Percentiles rank a stretch among this genome's conserved stretches.
Evolutionary conservation across 2,797 vertebrate genomes (phyloP).

Genomic region (Fistularia tabacaria): DNA sequence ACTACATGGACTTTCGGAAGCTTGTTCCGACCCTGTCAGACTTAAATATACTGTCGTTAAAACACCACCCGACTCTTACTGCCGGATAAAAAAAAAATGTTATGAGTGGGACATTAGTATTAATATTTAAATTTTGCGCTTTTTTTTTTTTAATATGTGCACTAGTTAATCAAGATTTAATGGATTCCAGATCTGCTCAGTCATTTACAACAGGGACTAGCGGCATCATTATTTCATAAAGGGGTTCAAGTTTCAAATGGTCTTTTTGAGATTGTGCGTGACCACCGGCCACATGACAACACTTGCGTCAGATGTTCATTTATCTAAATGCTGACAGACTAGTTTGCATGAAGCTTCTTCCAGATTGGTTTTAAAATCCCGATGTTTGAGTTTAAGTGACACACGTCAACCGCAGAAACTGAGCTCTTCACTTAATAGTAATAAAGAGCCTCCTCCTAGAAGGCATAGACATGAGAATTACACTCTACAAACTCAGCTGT

Average conservation of each 20-base stretch:
- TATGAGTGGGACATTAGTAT: constrained; percentile 41
- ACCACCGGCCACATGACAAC: too few species aligned
- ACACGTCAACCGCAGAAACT: too few species aligned
- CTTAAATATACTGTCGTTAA: constrained; percentile 15
- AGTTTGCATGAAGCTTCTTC: too few species aligned
- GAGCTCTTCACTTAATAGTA: too few species aligned
- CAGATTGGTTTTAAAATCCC: too few species aligned
- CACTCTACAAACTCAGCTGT: too few species aligned
- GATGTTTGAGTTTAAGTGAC: too few species aligned
- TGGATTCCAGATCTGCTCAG: constrained; percentile 18
- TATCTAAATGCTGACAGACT: too few species aligned
- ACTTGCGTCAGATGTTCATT: too few species aligned
- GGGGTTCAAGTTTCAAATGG: constrained; percentile 22
- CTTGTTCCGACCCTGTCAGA: constrained; percentile 9
- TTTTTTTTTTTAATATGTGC: constrained; percentile 43
- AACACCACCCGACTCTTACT: constrained; percentile 6
- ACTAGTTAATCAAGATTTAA: constrained; percentile 45
- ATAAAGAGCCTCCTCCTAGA: too few species aligned
- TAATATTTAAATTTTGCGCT: constrained; percentile 44
- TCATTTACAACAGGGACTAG: constrained; percentile 22
- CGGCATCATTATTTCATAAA: constrained; percentile 30
- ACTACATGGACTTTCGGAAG: neutral
- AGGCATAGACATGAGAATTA: too few species aligned
- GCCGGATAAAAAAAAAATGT: constrained; percentile 13
- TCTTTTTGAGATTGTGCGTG: too few species aligned